Base-by-base conservation (phyloP, 2,113 vertebrate species). In the Stomatorhinus ivindoensis region DNA sequence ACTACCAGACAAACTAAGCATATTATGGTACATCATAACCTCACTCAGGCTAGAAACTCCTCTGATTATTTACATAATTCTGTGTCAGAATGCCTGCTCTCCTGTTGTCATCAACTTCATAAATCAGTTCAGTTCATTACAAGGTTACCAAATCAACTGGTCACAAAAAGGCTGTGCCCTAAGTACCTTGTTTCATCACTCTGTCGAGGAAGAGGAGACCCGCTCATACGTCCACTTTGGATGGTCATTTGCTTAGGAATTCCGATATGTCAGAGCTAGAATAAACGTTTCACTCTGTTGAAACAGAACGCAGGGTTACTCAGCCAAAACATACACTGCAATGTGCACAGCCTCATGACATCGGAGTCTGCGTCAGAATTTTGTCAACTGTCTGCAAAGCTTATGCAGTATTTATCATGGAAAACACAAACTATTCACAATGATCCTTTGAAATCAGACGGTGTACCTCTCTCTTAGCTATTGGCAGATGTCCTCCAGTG, bases 171-270 rank as follows among this genome's bases (percentile, higher is more conserved):
- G 35, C 65, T 21, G 24, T 73, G 27, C 44, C 87, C 42, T 61
- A 42, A 48, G 65, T 88, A 80, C 65, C 65, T 51, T 88, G 24
- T 87, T 87, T 87, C 50, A 87, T 53, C 48, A 53, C 50, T 87
- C 27, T 35, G 82, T 84, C 44, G 24, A 84, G 82, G 82, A 76
- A 8, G 35, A 76, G 82, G 42, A 47, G 87, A n/a, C 65, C 39
- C 47, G 44, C 88, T 35, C 48, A 51, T 47, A 19, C 2, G 7
- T 76, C 44, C n/a, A 47, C 47, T 88, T 42, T 31, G 46, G n/a
- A 76, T 31, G n/a, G 15, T 39, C 47, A 27, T 58, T 80, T 5
- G 48, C 27, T 35, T 15, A 87, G 47, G 76, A 89, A 58, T 17
- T 80, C 35, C 24, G 19, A 58, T 51, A 82, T 51, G 27, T 89